Evolutionary conservation across 2,113 vertebrate species (phyloP).

Genomic region (Leptobrachium ailaonicum): DNA sequence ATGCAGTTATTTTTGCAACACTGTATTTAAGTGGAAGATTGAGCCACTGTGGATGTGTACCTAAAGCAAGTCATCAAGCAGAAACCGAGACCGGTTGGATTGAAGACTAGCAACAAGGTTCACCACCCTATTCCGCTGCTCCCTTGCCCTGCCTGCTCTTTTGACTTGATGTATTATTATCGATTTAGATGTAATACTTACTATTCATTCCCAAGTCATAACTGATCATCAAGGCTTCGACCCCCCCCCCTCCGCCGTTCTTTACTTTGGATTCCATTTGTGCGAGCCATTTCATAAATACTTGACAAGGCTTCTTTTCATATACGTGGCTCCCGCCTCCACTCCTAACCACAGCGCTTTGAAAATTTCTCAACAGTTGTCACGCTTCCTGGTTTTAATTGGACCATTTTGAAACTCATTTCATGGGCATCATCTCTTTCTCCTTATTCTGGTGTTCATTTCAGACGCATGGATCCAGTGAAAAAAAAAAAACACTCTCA

Average conservation of each 20-base stretch:
- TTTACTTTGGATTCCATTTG: not conserved
- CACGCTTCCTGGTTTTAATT: conserved; percentile 36
- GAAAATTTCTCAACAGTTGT: conserved; percentile 44
- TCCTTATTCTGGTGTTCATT: not conserved
- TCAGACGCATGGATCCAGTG: conserved; percentile 39
- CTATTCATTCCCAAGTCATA: conserved; percentile 26
- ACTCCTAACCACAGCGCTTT: conserved; percentile 20
- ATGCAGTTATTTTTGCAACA: too few species aligned
- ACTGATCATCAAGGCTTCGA: conserved; percentile 17
- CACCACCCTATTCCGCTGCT: not conserved
- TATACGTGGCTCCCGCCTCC: conserved; percentile 7
- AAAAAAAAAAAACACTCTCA: conserved; percentile 15
- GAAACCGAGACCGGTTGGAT: not conserved
- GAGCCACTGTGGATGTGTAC: too few species aligned
- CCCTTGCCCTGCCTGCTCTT: not conserved
- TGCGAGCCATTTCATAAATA: conserved; percentile 21
- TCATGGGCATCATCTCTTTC: not conserved
- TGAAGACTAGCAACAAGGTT: not conserved
- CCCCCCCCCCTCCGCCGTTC: not conserved
- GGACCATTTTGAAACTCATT: conserved; percentile 40
- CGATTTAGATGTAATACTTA: conserved; percentile 15
- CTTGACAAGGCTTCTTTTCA: conserved; percentile 40
- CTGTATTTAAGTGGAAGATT: too few species aligned
- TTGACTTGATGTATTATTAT: conserved; percentile 8
- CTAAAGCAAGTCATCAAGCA: too few species aligned